Conservation (phyloP, 1,140 invertebrate genomes). For the Choristoneura fumiferana region DNA sequence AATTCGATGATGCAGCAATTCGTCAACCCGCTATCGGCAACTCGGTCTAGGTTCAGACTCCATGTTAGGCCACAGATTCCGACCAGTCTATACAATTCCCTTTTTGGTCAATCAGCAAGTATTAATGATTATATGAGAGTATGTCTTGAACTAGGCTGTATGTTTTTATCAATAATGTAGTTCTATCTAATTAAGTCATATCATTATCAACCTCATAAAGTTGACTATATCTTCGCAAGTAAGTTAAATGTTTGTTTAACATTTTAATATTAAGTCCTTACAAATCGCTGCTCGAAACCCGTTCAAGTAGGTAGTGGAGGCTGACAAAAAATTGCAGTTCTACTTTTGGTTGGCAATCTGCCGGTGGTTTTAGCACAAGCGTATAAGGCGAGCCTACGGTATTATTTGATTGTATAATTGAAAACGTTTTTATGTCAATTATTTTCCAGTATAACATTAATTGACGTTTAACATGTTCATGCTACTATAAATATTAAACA, state of each 20-base stretch:
- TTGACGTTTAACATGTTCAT: constrained; percentile 62
- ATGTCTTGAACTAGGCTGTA: constrained; percentile 41
- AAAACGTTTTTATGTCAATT: constrained; percentile 65
- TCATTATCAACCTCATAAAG: constrained; percentile 18
- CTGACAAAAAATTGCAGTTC: constrained; percentile 30
- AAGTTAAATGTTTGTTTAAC: constrained; percentile 30
- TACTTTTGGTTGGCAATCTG: constrained; percentile 33
- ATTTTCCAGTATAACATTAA: constrained; percentile 58
- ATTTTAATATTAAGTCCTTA: constrained; percentile 33
- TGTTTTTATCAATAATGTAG: constrained; percentile 37
- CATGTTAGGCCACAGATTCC: constrained; percentile 43
- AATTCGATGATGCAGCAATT: constrained; percentile 25
- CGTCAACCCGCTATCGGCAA: constrained; percentile 33
- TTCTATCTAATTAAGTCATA: constrained; percentile 15
- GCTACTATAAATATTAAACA: constrained; percentile 59
- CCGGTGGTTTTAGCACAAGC: constrained; percentile 27
- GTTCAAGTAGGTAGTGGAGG: constrained; percentile 24
- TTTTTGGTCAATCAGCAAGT: constrained; percentile 41
- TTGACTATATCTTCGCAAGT: constrained; percentile 4
- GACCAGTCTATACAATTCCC: constrained; percentile 44
- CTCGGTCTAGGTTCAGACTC: constrained; percentile 31
- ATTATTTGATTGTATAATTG: constrained; percentile 60
- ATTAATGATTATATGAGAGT: constrained; percentile 42
- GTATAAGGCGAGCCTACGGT: constrained; percentile 44
- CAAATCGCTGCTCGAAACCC: constrained; percentile 33